Percentiles rank a stretch among this genome's conserved stretches.
phyloP scores from a whole-genome alignment of 2,888 invertebrate genomes.

The Fabriciana adippe region DNA sequence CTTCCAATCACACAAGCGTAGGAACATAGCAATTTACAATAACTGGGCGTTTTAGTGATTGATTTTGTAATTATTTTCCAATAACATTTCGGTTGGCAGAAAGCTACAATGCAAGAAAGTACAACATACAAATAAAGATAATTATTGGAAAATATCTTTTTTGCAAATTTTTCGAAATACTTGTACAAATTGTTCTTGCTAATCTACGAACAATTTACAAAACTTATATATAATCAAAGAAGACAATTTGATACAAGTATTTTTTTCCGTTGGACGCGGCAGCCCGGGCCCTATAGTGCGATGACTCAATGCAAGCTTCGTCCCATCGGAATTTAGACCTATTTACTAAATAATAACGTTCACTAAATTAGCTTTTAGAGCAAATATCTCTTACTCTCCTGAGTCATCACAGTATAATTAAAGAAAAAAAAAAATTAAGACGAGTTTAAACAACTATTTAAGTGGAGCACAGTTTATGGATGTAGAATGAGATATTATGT shows the following conservation, averaged over 20 bases:
- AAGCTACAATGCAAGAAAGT: no score
- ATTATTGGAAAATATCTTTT: conserved; percentile 27
- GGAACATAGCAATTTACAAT: background rate
- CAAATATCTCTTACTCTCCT: conserved; percentile 58
- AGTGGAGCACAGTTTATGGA: conserved; percentile 60
- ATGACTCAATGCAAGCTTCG: conserved; percentile 82
- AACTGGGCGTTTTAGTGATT: conserved; percentile 24
- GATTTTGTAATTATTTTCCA: conserved; percentile 32
- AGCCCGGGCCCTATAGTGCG: conserved; percentile 76
- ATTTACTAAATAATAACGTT: conserved; percentile 27
- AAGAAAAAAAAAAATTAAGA: conserved; percentile 51
- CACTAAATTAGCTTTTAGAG: conserved; percentile 46
- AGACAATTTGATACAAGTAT: conserved; percentile 39
- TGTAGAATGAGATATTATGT: conserved; percentile 60
- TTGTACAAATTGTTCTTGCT: conserved; percentile 20
- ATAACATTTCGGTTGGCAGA: conserved; percentile 3
- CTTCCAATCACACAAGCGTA: background rate
- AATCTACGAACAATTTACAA: background rate
- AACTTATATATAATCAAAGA: background rate
- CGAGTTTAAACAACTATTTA: conserved; percentile 51
- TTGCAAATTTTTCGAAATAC: conserved; percentile 30
- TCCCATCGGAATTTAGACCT: conserved; percentile 62
- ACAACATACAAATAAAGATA: no score
- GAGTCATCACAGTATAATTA: conserved; percentile 80
- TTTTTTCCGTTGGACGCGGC: conserved; percentile 49